Evolutionary conservation across 1,140 invertebrate genomes (phyloP).

Genomic region (Chrysoperla carnea): DNA sequence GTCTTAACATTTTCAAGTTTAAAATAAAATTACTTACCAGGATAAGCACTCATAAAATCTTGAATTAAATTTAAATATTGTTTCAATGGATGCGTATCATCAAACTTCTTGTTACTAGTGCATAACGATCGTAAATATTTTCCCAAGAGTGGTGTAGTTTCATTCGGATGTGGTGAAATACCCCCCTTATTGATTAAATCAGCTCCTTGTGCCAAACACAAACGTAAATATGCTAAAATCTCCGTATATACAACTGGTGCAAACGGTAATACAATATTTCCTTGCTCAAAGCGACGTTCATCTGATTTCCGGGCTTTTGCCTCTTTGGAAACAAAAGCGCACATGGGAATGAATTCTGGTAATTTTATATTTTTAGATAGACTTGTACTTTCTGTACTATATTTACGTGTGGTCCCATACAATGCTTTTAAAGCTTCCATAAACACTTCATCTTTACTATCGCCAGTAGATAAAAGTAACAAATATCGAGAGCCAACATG

Average conservation of each 20-base stretch:
- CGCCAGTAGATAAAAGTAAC: slow-evolving; percentile 67
- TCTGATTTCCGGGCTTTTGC: slow-evolving; percentile 14
- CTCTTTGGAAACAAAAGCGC: slow-evolving; percentile 22
- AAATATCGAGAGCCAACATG: slow-evolving; percentile 70
- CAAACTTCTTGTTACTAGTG: slow-evolving; percentile 21
- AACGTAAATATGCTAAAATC: slow-evolving; percentile 58
- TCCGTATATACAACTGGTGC: slow-evolving; percentile 41
- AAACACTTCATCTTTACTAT: slow-evolving; percentile 65
- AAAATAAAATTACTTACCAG: slow-evolving; percentile 25
- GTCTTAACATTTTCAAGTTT: no score
- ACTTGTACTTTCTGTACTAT: slow-evolving; percentile 10
- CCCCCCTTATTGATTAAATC: slow-evolving; percentile 23
- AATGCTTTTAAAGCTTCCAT: slow-evolving; percentile 51
- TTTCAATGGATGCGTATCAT: slow-evolving; percentile 30
- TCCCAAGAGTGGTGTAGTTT: slow-evolving; percentile 37
- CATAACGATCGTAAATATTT: slow-evolving; percentile 31
- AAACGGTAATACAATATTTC: slow-evolving; percentile 48
- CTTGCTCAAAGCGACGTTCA: slow-evolving; percentile 28
- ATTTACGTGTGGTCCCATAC: slow-evolving; percentile 33
- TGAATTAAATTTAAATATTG: slow-evolving; percentile 46
- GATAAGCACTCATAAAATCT: slow-evolving; percentile 36
- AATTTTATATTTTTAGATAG: neutral
- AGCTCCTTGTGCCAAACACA: slow-evolving; percentile 44
- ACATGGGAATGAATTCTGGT: slow-evolving; percentile 16
- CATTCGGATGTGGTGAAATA: slow-evolving; percentile 36